Evolutionary conservation across 2,113 vertebrate species (phyloP).

Genomic region (Deroptyus accipitrinus): DNA sequence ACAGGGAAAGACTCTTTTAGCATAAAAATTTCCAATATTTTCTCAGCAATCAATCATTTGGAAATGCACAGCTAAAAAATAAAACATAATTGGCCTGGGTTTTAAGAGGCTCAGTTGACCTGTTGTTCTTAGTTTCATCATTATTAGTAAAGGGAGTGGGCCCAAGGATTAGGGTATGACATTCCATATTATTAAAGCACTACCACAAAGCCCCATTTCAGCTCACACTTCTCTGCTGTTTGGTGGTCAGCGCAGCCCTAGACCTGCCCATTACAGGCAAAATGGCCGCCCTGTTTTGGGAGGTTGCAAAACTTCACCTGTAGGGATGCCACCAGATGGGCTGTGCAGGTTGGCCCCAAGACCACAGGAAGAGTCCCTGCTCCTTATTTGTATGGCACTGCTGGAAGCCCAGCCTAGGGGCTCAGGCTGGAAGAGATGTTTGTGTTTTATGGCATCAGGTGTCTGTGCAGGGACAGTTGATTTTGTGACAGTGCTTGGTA

Average conservation of each 20-base stretch:
- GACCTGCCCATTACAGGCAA: not conserved
- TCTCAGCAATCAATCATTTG: not conserved
- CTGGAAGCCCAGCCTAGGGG: not conserved
- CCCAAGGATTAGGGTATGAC: not conserved
- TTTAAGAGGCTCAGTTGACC: not conserved
- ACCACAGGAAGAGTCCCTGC: not conserved
- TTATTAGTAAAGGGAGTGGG: not conserved
- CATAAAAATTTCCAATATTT: not conserved
- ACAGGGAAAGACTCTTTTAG: not conserved
- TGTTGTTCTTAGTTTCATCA: not conserved
- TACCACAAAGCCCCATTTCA: rapidly evolving
- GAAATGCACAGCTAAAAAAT: not conserved
- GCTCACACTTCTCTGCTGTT: not conserved
- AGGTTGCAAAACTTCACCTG: not conserved
- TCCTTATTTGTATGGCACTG: not conserved
- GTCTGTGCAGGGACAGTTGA: not conserved
- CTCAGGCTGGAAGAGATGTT: not conserved
- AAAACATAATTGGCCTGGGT: not conserved
- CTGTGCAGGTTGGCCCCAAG: not conserved
- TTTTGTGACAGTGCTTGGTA: not conserved
- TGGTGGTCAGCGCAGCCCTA: not conserved
- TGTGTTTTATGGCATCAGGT: not conserved
- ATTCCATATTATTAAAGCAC: not conserved
- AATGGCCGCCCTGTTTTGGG: not conserved
- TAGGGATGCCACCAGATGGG: not conserved